Evolutionary conservation across 1,140 invertebrate genomes (phyloP), one percentile per base, ranked within the genome.

Genomic region (Papilio dardanus): DNA sequence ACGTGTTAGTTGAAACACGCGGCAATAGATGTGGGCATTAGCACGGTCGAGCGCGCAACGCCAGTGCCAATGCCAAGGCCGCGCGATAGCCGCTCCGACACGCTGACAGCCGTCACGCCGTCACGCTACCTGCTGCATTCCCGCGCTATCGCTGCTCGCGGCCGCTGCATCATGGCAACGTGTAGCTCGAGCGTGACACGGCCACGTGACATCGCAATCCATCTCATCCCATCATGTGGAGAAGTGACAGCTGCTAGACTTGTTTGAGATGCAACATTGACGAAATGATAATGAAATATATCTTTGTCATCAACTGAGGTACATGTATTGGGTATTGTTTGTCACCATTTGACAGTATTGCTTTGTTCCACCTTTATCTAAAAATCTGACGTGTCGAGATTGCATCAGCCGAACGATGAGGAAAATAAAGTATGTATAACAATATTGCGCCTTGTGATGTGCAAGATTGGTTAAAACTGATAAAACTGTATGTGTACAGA

Each of bases 31-130:
- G 33, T 67, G 33, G 31, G 65, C 30, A 33, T 67, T 67, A 58
- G 31, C 54, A 46, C 66, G 50, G 10, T 66, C 35, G 40, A 67
- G 68, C 79, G 71, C 67, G 42, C 66, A 8, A 68, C 65, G 54
- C 76, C 58, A 81, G 77, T 80, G 81, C 81, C 83, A 84, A 31
- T 81, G 83, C 77, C 83, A 84, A 84, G 83, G 83, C 77, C 75
- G 30, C 33, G 76, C 81, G 81, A 84, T 84, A 84, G 81, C 67
- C 65, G 71, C 75, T 81, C 82, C 79, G 79, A 77, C 82, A 81
- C 81, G 76, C 37, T 76, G 78, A 28, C 82, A 83, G 16, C 42
- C 16, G 77, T 78, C 82, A 81, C 81, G 76, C 37, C 77, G 79
- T 30, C 82, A 83, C 80, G 78, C 54, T 62, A 62, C 3, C 79